Conservation (phyloP, 2,113 vertebrate genomes). For the Dissostichus mawsoni region DNA sequence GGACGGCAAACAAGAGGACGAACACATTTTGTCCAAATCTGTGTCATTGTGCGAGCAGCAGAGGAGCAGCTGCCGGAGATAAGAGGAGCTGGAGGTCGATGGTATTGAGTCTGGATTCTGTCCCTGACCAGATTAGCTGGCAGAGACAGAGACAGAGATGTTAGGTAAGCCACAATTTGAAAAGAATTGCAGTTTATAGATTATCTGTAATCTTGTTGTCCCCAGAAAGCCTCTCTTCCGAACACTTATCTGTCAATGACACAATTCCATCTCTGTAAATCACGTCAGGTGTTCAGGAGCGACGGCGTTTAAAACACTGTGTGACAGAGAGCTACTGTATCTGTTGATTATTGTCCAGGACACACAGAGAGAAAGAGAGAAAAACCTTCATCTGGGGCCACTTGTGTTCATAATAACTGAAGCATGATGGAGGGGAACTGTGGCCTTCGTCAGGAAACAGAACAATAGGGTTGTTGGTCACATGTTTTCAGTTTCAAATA, state of each 20-base stretch:
- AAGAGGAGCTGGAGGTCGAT: slow-evolving; percentile 59
- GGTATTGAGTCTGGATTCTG: slow-evolving; percentile 62
- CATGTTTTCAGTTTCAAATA: too few species aligned
- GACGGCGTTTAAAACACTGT: not conserved
- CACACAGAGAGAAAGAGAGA: not conserved
- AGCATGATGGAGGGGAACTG: not conserved
- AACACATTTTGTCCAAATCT: slow-evolving; percentile 4
- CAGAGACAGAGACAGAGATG: slow-evolving; percentile 44
- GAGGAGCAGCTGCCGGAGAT: slow-evolving; percentile 51
- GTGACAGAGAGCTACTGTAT: not conserved
- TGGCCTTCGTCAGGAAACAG: not conserved
- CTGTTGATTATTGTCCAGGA: not conserved
- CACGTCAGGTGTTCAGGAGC: not conserved
- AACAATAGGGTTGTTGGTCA: too few species aligned
- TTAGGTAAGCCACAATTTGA: slow-evolving; percentile 57
- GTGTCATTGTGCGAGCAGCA: slow-evolving; percentile 31
- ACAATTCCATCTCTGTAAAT: slow-evolving; percentile 29
- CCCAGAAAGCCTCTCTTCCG: slow-evolving; percentile 28
- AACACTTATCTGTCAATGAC: slow-evolving; percentile 32
- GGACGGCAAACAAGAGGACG: slow-evolving; percentile 9
- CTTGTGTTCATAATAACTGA: not conserved
- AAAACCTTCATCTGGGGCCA: not conserved
- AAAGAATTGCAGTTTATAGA: slow-evolving; percentile 69
- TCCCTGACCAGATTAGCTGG: slow-evolving; percentile 63
- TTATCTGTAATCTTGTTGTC: slow-evolving; percentile 64